Evolutionary conservation across 1,140 invertebrate genomes (phyloP).

Genomic region (Philotrypesis tridentata): DNA sequence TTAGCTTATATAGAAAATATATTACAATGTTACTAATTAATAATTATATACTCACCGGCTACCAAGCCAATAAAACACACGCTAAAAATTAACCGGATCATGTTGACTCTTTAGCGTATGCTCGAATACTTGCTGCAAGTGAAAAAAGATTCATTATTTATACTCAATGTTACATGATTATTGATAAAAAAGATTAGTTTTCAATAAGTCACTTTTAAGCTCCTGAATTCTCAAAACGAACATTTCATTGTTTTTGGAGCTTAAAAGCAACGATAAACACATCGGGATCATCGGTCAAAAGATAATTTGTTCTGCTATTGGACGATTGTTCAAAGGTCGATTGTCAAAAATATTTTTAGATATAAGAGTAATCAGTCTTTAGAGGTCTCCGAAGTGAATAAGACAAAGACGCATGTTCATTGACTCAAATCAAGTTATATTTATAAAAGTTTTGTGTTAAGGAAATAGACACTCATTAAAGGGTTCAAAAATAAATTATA

Average conservation of each 20-base stretch:
- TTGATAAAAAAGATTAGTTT: neutral
- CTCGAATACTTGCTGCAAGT: neutral
- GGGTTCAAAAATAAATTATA: too few species aligned
- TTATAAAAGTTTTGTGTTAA: too few species aligned
- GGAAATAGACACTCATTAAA: too few species aligned
- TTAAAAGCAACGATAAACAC: neutral
- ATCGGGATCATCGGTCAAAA: neutral
- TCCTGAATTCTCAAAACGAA: neutral
- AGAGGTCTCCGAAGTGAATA: neutral
- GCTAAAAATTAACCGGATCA: neutral
- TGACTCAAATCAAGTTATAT: too few species aligned
- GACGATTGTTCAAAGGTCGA: neutral
- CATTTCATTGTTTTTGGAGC: neutral
- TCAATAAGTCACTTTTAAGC: neutral
- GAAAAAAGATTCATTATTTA: constrained; percentile 6
- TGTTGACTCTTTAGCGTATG: neutral
- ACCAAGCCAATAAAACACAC: neutral
- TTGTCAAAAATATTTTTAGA: neutral
- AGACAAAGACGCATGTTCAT: neutral
- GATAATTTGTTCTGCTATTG: neutral
- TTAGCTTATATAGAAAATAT: neutral
- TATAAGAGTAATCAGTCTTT: neutral
- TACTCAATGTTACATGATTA: neutral
- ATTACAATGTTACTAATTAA: too few species aligned
- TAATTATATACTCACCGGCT: constrained; percentile 28